Conservation (phyloP, 2,888 invertebrate species). For the Labia minor region DNA sequence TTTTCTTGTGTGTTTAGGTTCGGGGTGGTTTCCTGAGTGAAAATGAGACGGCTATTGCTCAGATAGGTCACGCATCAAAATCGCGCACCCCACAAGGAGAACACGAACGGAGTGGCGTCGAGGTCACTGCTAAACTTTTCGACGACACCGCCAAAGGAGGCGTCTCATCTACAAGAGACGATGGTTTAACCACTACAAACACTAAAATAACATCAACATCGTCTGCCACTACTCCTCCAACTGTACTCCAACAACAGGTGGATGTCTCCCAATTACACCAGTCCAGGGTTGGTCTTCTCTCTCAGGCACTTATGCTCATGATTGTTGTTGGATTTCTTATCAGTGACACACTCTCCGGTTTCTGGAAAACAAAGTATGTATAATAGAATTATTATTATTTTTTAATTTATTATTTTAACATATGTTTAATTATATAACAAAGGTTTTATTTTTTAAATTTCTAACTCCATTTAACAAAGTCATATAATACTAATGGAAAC, state of each 20-base stretch:
- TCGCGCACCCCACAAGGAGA: constrained; percentile 37
- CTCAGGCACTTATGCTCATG: constrained; percentile 83
- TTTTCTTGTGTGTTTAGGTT: constrained; percentile 41
- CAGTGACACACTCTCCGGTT: constrained; percentile 81
- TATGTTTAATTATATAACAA: no score
- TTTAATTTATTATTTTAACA: no score
- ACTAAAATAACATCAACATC: background rate
- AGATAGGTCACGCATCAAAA: constrained; percentile 34
- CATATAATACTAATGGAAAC: no score
- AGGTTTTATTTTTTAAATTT: no score
- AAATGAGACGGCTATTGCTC: constrained; percentile 45
- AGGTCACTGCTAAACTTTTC: constrained; percentile 33
- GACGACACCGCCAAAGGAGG: constrained; percentile 29
- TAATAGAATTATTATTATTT: no score
- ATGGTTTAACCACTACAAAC: constrained; percentile 13
- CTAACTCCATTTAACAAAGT: no score
- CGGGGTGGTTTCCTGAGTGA: constrained; percentile 67
- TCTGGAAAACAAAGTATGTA: constrained; percentile 86
- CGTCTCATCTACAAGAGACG: constrained; percentile 31
- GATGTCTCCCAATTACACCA: constrained; percentile 83
- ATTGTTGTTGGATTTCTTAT: constrained; percentile 80
- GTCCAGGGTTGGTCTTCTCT: constrained; percentile 75
- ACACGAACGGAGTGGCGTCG: constrained; percentile 30
- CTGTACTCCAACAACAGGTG: constrained; percentile 37
- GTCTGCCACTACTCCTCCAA: constrained; percentile 33